These are phyloP conservation scores for Fragum whitleyi DNA, from an alignment of 2,888 invertebrate species.

Conservation along the genomic window DNA sequence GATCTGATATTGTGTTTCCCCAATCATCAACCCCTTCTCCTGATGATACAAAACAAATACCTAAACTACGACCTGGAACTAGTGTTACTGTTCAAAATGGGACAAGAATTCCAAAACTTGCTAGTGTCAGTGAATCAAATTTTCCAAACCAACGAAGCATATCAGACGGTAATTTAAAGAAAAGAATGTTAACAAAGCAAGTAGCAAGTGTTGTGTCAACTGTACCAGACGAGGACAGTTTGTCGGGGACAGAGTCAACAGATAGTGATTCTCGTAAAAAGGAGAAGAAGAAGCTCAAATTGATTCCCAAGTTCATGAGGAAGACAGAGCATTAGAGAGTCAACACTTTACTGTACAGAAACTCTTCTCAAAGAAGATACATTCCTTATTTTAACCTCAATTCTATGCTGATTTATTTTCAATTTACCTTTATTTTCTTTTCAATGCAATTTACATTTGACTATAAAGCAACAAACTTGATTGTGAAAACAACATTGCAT, in stretches of 20 bases:
- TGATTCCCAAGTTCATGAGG: constrained; percentile 66
- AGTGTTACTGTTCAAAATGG: constrained; percentile 47
- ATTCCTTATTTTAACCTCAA: constrained; percentile 2
- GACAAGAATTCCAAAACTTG: constrained; percentile 51
- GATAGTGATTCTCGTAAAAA: constrained; percentile 62
- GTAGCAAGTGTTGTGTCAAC: constrained; percentile 41
- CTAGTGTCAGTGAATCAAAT: constrained; percentile 39
- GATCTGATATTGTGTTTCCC: constrained; percentile 44
- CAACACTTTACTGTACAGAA: constrained; percentile 2
- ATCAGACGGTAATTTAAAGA: constrained; percentile 55
- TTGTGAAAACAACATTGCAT: too few relatives aligned
- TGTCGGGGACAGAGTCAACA: constrained; percentile 58
- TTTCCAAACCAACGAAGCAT: constrained; percentile 38
- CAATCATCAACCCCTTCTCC: constrained; percentile 41
- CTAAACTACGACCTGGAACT: constrained; percentile 24
- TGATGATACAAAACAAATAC: constrained; percentile 26
- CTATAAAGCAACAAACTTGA: neutral
- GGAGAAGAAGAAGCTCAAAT: constrained; percentile 60
- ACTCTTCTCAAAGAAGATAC: neutral
- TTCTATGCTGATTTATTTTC: neutral
- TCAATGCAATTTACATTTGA: neutral
- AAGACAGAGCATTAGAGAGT: constrained; percentile 43
- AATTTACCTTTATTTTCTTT: neutral
- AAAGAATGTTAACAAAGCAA: constrained; percentile 57
- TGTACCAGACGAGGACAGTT: constrained; percentile 56